phyloP scores from a whole-genome alignment of 1,140 invertebrate genomes.

The Euschistus heros region DNA sequence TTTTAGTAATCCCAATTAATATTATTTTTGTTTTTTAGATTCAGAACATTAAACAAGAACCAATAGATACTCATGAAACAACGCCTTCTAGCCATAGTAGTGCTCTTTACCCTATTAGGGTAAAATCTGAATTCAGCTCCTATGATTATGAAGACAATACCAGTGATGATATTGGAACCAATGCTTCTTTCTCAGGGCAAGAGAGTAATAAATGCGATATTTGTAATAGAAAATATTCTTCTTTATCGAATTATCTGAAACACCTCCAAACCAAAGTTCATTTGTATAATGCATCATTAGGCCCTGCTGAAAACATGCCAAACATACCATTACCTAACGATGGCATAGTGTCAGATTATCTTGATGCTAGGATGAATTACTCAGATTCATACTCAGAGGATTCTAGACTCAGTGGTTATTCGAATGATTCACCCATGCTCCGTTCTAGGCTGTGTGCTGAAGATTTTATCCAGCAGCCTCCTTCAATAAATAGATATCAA shows the following conservation, averaged over 20 bases:
- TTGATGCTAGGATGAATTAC: too few species aligned
- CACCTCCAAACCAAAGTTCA: slow-evolving; percentile 3
- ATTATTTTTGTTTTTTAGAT: not conserved
- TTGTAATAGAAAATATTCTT: slow-evolving; percentile 5
- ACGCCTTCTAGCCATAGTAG: not conserved
- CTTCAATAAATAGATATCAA: too few species aligned
- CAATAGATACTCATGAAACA: not conserved
- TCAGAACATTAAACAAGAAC: not conserved
- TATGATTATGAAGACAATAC: not conserved
- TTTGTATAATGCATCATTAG: not conserved
- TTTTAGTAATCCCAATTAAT: too few species aligned
- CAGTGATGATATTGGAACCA: not conserved
- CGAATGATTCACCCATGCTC: not conserved
- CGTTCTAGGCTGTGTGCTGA: not conserved
- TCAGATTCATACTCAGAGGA: too few species aligned
- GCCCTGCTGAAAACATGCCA: not conserved
- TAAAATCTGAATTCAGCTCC: slow-evolving; percentile 2
- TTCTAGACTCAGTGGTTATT: too few species aligned
- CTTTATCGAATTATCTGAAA: not conserved
- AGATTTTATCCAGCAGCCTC: too few species aligned
- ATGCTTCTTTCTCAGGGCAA: not conserved
- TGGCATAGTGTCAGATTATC: too few species aligned
- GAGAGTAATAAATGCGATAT: not conserved
- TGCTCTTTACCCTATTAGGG: not conserved
- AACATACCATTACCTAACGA: not conserved